Base-by-base conservation (phyloP, 2,888 invertebrate species). In the Hydroisotoma schaefferi region DNA sequence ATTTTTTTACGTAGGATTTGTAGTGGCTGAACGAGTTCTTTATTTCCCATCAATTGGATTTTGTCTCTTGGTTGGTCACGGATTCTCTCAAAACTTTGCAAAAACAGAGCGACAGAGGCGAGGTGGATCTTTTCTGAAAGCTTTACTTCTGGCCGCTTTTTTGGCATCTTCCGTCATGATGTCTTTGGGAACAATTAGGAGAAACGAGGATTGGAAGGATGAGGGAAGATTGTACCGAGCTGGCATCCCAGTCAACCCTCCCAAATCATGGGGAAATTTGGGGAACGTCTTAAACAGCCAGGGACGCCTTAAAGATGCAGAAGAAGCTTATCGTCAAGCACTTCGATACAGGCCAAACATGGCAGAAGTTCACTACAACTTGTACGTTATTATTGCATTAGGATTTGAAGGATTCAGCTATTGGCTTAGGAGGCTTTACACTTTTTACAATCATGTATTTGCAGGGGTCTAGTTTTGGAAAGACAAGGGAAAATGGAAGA, bases 291-390 rank as follows among this genome's bases (percentile, higher is more conserved):
- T 94, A 75, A 94, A 91, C 77, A 85, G 87, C 57, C 89, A 91
- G 78, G 94, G 93, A 47, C 84, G 90, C 73, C 83, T 85, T 59
- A 82, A 83, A 69, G 94, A 94, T 80, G 98, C 97, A 55, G 94
- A 94, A 80, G 84, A 84, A 75, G 94, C 94, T 55, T 94, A 94
- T 79, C 84, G 88, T 76, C 87, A 86, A 79, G 97, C 98, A 61
- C 85, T 98, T 69, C 84, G 86, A 74, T 85, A 88, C 82, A 84
- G 95, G 77, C 88, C 90, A 74, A 97, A 95, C 80, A 97, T 97
- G 95, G 97, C 97, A 61, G 98, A 98, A 80, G 95, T 95, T 63
- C 95, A 97, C 82, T 98, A 97, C 79, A 98, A 98, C 81, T 82
- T 95, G 94, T 95, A 81, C 92, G 94, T 91, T n/a, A n/a, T n/a